Evolutionary conservation across 2,888 invertebrate genomes (phyloP).

Genomic region (Julus scandinavius): DNA sequence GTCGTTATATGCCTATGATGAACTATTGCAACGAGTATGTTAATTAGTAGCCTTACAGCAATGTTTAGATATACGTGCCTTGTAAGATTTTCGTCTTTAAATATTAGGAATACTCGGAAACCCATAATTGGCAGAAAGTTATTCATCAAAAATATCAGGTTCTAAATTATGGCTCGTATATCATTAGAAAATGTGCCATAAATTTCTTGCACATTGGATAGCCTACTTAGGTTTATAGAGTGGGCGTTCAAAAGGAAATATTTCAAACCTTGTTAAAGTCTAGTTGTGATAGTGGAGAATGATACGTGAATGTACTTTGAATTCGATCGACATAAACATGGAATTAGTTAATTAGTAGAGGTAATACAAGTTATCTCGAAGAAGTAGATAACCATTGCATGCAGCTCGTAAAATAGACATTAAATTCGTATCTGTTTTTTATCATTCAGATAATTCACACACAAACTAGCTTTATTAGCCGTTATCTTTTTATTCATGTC

Average conservation of each 20-base stretch:
- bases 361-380: neutral
- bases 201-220: neutral
- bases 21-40: neutral
- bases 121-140: neutral
- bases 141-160: neutral
- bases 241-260: neutral
- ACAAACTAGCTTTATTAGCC: neutral
- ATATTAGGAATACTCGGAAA: neutral
- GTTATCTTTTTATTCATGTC: neutral
- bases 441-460: neutral
- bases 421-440: conserved; percentile 15
- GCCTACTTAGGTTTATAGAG: neutral
- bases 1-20: neutral
- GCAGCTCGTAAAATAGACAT: conserved; percentile 14
- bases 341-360: neutral
- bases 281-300: neutral
- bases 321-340: neutral
- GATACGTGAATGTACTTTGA: neutral
- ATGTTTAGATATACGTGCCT: neutral
- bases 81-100: neutral
- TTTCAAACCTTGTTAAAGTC: neutral
- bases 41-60: neutral
- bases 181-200: neutral
- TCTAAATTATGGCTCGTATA: neutral
- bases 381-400: neutral